phyloP scores from a whole-genome alignment of 2,113 vertebrate genomes.

The Colistium nudipinnis region DNA sequence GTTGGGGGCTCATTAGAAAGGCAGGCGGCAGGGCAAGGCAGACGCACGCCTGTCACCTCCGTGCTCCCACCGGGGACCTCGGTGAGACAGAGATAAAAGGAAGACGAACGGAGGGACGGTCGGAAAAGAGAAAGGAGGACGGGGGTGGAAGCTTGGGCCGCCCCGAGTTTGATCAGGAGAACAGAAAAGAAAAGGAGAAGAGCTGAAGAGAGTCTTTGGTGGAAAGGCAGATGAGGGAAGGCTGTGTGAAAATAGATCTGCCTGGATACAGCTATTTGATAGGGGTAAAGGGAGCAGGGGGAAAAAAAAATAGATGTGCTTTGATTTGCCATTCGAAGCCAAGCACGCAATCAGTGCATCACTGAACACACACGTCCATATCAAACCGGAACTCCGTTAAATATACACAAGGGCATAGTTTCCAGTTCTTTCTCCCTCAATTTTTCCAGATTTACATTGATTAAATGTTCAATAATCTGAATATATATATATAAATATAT shows the following conservation, averaged over 20 bases:
- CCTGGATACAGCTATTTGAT: conserved; percentile 58
- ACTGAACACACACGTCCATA: conserved; percentile 5
- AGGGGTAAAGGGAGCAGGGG: conserved; percentile 21
- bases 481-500: no score
- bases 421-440: no score
- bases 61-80: conserved; percentile 62
- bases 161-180: conserved; percentile 54
- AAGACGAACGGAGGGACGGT: conserved; percentile 55
- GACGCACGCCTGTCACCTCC: conserved; percentile 65
- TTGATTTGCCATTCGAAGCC: conserved; percentile 39
- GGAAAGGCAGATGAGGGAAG: conserved; percentile 14
- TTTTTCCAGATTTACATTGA: neutral
- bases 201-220: conserved; percentile 14
- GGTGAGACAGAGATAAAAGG: conserved; percentile 62
- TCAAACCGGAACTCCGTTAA: conserved; percentile 1
- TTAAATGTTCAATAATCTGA: neutral
- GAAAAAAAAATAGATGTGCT: conserved; percentile 20
- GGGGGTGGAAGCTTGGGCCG: conserved; percentile 44
- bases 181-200: conserved; percentile 7
- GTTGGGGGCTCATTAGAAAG: conserved; percentile 87
- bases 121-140: conserved; percentile 31
- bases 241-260: conserved; percentile 50
- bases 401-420: neutral
- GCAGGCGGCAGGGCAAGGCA: conserved; percentile 80
- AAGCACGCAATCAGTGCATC: conserved; percentile 15